A percentile compares a stretch with the other conserved stretches of the same genome.
These are phyloP conservation scores for crab-eating macaque (Macaca fascicularis) DNA, from an alignment of 2,113 vertebrate species.

Conservation along the genomic window T2T-MFA8v1.1 NC_088391.1:24094501-24095000, in stretches of 20 bases:
- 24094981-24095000: neutral
- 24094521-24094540: slow-evolving; percentile 65
- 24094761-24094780: slow-evolving; percentile 6
- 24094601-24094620: slow-evolving; percentile 29
- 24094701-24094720: slow-evolving; percentile 40
- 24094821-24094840: neutral
- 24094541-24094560: slow-evolving; percentile 35
- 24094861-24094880: neutral
- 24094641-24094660: slow-evolving; percentile 1
- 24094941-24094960: neutral
- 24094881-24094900: neutral
- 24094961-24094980: neutral
- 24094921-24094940: neutral
- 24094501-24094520: slow-evolving; percentile 52
- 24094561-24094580: slow-evolving; percentile 50
- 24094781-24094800: slow-evolving; percentile 3
- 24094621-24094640: slow-evolving; percentile 32
- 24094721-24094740: slow-evolving; percentile 48
- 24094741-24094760: slow-evolving; percentile 38
- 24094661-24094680: neutral
- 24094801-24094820: neutral
- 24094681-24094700: slow-evolving; percentile 52
- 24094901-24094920: neutral
- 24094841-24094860: neutral
- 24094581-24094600: slow-evolving; percentile 39